Evolutionary conservation across 37 sponge, comb jelly and placozoan genomes (phyloP).

Genomic region (Chondrilla cf. caribensis): DNA sequence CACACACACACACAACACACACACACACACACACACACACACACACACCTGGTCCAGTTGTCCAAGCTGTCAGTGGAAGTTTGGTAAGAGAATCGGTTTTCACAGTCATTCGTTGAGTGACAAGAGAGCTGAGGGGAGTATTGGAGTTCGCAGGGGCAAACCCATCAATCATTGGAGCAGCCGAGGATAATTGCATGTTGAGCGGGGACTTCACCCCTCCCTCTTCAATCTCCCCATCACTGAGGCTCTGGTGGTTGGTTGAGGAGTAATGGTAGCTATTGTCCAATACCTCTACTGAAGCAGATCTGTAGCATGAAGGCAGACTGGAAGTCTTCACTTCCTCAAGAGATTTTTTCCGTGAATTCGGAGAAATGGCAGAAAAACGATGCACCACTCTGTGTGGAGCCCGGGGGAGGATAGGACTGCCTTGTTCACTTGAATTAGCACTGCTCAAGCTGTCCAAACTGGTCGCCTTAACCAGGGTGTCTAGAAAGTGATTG

Average conservation of each 20-base stretch:
- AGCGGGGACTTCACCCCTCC: neutral
- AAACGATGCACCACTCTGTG: neutral
- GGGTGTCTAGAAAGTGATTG: constrained; percentile 7
- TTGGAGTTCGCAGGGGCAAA: neutral
- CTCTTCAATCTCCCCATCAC: constrained; percentile 20
- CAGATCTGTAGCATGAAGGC: neutral
- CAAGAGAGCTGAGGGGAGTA: constrained; percentile 10
- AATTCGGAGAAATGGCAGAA: constrained; percentile 1
- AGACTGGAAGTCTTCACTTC: neutral
- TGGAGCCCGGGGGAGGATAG: neutral
- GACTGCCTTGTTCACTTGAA: neutral
- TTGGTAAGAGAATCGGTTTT: neutral
- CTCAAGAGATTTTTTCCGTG: neutral
- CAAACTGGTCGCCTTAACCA: constrained; percentile 16
- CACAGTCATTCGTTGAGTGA: neutral
- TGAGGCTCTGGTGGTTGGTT: neutral
- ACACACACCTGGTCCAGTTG: neutral
- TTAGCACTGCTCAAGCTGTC: neutral
- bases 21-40: no score
- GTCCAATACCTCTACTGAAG: neutral
- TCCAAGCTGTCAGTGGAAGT: constrained; percentile 19
- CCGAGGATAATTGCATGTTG: neutral
- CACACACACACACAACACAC: no score
- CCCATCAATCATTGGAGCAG: neutral
- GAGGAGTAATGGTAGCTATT: neutral